Conservation (phyloP, 2,113 vertebrate genomes). For the Drymodes brunneopygia region DNA sequence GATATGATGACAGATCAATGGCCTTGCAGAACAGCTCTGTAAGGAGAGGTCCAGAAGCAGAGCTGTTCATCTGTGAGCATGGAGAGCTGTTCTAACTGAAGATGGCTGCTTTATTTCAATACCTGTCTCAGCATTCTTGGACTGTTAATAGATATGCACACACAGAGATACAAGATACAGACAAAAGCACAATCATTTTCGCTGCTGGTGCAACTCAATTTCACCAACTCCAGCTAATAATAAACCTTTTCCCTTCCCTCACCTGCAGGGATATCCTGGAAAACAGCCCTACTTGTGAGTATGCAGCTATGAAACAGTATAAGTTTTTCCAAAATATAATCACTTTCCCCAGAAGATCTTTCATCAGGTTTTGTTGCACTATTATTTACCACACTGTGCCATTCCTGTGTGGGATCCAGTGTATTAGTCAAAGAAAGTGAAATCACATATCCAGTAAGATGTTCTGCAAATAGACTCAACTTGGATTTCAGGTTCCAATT, state of each 20-base stretch:
- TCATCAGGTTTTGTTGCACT: background rate
- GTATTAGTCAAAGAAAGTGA: background rate
- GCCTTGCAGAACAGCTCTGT: background rate
- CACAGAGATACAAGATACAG: background rate
- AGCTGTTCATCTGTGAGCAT: background rate
- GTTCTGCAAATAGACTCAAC: background rate
- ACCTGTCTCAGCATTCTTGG: background rate
- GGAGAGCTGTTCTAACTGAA: background rate
- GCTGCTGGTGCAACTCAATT: background rate
- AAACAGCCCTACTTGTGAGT: background rate
- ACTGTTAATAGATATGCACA: background rate
- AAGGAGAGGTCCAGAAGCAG: background rate
- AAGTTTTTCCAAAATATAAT: background rate
- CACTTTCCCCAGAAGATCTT: background rate
- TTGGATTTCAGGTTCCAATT: background rate
- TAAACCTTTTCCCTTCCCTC: rapidly evolving
- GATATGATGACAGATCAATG: background rate
- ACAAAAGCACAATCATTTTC: background rate
- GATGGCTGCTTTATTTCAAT: background rate
- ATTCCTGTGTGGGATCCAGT: background rate
- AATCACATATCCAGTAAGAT: background rate
- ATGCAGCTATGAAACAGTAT: background rate
- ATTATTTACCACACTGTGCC: background rate
- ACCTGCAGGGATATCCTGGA: background rate
- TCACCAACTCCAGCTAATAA: background rate